These are phyloP conservation scores for Saccopteryx bilineata DNA, from an alignment of 2,113 vertebrate genomes.

Conservation along the genomic window DNA sequence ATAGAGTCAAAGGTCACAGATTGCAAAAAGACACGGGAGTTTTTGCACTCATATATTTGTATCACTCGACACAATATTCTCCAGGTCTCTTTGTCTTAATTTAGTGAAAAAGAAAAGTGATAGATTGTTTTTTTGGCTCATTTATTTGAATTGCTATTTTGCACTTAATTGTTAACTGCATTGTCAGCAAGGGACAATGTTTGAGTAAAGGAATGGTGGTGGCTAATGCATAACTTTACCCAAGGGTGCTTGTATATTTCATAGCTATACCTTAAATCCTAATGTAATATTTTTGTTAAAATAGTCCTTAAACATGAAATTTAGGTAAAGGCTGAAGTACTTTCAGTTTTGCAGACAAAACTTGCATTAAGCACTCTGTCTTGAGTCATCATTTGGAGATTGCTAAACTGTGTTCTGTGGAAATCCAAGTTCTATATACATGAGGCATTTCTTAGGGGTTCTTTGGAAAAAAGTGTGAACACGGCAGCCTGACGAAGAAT, in stretches of 20 bases:
- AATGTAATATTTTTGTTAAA: constrained; percentile 35
- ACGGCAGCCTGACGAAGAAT: constrained; percentile 3
- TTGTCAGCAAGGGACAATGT: neutral
- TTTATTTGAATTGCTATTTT: constrained; percentile 52
- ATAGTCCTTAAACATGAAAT: constrained; percentile 20
- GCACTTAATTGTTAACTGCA: neutral
- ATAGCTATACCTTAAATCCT: neutral
- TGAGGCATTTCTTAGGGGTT: constrained; percentile 51
- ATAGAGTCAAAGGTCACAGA: neutral
- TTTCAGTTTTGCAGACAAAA: constrained; percentile 61
- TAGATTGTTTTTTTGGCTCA: constrained; percentile 27
- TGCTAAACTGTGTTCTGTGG: neutral
- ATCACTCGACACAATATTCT: constrained; percentile 51
- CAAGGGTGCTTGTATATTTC: neutral
- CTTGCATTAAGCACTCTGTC: constrained; percentile 28
- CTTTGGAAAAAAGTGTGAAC: constrained; percentile 53
- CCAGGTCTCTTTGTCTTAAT: constrained; percentile 41
- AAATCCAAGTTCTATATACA: constrained; percentile 47
- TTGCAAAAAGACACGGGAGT: constrained; percentile 16
- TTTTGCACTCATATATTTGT: constrained; percentile 33
- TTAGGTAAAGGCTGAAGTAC: neutral
- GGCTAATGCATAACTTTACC: constrained; percentile 12
- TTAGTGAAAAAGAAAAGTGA: constrained; percentile 41
- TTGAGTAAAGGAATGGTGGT: constrained; percentile 29
- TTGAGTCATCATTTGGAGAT: constrained; percentile 46